Evolutionary conservation across 2,113 vertebrate genomes (phyloP).

Genomic region (Larimichthys crocea): DNA sequence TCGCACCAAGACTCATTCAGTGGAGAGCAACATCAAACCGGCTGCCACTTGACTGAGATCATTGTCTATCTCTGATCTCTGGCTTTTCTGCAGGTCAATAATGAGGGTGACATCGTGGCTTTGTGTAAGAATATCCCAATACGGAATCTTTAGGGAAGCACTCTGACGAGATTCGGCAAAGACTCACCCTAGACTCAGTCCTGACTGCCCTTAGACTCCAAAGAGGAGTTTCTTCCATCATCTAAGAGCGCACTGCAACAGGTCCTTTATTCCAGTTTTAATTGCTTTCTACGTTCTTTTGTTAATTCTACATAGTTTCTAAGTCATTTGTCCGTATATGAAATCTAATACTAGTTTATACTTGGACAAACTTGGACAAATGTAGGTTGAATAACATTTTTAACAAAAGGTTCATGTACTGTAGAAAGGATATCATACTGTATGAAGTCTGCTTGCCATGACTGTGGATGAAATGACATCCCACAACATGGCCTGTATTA

Average conservation of each 20-base stretch:
- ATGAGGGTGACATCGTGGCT: not conserved
- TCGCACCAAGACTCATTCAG: conserved; percentile 19
- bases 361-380: not conserved
- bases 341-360: not conserved
- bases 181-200: too few relatives aligned
- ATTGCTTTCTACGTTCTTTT: too few relatives aligned
- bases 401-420: not conserved
- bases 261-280: too few relatives aligned
- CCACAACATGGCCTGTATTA: conserved; percentile 20
- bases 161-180: fast-evolving
- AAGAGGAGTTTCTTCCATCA: not conserved
- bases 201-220: not conserved
- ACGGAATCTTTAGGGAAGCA: too few relatives aligned
- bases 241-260: too few relatives aligned
- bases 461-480: not conserved
- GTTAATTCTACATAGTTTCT: too few relatives aligned
- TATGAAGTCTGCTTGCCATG: not conserved
- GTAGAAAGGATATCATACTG: not conserved
- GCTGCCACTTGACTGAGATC: not conserved
- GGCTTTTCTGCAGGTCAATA: not conserved
- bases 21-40: not conserved
- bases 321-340: too few relatives aligned
- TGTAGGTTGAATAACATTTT: too few relatives aligned
- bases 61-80: not conserved
- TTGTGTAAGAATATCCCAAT: not conserved